Base-by-base conservation (phyloP, 30 jellyfish, hydroid and myxozoan genomes). In the Pseudorhiza aurosa region DNA sequence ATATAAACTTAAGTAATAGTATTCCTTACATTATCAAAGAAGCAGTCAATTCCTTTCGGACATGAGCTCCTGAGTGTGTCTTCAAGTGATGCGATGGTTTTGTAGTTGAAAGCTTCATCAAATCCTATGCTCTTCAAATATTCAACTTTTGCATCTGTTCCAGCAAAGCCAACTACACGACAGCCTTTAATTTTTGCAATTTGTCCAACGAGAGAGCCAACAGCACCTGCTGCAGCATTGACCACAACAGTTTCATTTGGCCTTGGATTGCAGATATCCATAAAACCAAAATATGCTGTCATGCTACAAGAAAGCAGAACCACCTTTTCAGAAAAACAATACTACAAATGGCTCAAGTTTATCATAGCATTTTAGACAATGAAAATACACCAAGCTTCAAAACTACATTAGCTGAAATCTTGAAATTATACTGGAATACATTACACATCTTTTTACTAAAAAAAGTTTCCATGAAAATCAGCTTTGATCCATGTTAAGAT, bases 211-310 rank as follows among this genome's bases (percentile, higher is more conserved):
- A 90, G 76, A 19, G 87, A 58, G 4, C 98, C 98, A 0, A 84
- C 96, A 17, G 98, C 98, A 8, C 98, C 98, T 0, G 98, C 98
- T 22, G 98, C 98, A 31, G 91, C 89, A 59, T 85, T 90, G 19
- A 90, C 96, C 21, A 90, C 91, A 1, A 90, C 88, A 1, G 96
- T 83, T 37, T 90, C 96, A 26, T 88, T 88, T 4, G 90, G 88
- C 62, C 87, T 72, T 2, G 98, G 98, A 24, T 43, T 77, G 36
- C 98, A 90, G 55, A 90, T 47, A 22, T 83, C 90, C 24, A 83
- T 69, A 21, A 90, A 53, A 0, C 98, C 98, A 83, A 83, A 90
- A 74, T 90, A 90, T 10, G 98, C 98, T 35, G 98, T 90, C 82
- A 90, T 47, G 8, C 98, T 90, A 68, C 18, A 46, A 73, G 14